These are phyloP conservation scores for Machaerirhynchus nigripectus DNA, from an alignment of 2,113 vertebrate genomes.

Conservation along the genomic window DNA sequence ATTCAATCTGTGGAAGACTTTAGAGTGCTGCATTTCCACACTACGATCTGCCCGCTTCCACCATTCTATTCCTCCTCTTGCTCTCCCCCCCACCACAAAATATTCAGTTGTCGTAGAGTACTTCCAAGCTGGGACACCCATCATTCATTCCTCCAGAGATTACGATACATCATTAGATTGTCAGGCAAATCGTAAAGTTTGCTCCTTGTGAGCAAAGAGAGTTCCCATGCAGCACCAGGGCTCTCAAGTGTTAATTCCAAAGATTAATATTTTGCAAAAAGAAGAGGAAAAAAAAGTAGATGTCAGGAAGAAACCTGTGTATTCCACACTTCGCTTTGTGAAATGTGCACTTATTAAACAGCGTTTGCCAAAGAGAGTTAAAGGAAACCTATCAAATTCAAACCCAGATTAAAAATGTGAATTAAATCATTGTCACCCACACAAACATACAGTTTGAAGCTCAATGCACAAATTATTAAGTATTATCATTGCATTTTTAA, in stretches of 20 bases:
- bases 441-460: not conserved
- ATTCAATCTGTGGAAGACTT: not conserved
- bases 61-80: not conserved
- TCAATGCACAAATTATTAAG: not conserved
- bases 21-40: not conserved
- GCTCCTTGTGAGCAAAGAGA: not conserved
- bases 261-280: not conserved
- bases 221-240: not conserved
- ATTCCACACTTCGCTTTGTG: not conserved
- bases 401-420: not conserved
- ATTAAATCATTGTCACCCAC: not conserved
- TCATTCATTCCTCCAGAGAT: not conserved
- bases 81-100: not conserved
- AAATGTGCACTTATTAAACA: not conserved
- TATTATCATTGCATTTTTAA: conserved; percentile 4
- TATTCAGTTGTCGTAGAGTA: not conserved
- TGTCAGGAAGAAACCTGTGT: not conserved
- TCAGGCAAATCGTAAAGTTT: not conserved
- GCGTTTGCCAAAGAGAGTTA: not conserved
- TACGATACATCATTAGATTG: not conserved
- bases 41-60: not conserved
- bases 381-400: not conserved
- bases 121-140: not conserved
- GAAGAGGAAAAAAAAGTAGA: not conserved
- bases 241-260: not conserved